These are phyloP conservation scores for Yoshiicerus persimilis DNA, from an alignment of 1,140 invertebrate genomes.

Conservation along the genomic window DNA sequence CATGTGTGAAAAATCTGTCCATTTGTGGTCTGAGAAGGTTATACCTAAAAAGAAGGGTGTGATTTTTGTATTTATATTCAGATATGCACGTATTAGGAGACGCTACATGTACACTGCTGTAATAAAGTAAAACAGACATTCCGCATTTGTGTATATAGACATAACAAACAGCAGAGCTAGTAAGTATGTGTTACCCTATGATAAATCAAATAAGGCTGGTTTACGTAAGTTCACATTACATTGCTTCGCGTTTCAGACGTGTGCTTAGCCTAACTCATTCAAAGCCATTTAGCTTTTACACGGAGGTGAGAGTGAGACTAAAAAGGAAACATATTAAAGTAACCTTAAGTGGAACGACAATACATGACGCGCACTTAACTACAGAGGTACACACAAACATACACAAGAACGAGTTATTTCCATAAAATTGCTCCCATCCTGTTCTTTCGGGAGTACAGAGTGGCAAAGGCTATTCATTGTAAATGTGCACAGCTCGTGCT, in stretches of 20 bases:
- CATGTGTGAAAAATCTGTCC: conserved; percentile 15
- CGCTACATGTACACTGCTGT: neutral
- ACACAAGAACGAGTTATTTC: neutral
- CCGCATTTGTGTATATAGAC: neutral
- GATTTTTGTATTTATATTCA: neutral
- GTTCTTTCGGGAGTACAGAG: neutral
- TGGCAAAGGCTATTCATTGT: neutral
- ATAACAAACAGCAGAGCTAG: neutral
- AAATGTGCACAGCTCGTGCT: neutral
- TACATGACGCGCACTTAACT: neutral
- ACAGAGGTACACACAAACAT: neutral
- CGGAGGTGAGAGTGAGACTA: neutral
- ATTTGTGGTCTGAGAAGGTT: neutral
- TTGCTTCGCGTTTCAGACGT: neutral
- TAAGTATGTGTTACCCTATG: neutral
- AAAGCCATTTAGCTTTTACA: neutral
- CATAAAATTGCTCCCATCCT: neutral
- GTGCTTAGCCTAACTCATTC: neutral
- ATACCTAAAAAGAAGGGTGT: neutral
- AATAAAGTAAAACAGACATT: neutral
- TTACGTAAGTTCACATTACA: neutral
- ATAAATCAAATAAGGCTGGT: neutral
- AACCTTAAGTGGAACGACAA: neutral
- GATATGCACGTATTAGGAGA: neutral
- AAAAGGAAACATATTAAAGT: neutral